Evolutionary conservation across 2,113 vertebrate species (phyloP), one percentile per base, ranked within the genome.

Genomic region (Pygoscelis antarcticus): DNA sequence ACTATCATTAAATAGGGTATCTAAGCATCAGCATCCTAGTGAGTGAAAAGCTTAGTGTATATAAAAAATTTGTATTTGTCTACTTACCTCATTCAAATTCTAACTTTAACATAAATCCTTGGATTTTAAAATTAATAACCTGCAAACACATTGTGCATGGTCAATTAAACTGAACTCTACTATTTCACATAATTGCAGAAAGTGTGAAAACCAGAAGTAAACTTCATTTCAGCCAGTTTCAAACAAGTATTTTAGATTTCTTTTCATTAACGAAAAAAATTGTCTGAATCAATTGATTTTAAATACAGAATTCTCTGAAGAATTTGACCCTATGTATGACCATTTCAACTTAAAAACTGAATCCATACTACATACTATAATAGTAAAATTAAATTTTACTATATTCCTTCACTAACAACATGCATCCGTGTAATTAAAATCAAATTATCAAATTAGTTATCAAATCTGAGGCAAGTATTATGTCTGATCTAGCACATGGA

Each of bases 1-100:
- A 75, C 80, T 84, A 61, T 51, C 76, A 92, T 96, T 96, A 94
- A 92, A 93, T 54, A 87, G 47, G 44, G 36, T 78, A 92, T 79
- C 69, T 95, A 76, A 89, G 58, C 77, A 89, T 85, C 55, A 83
- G 62, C 79, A 75, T 66, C 62, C 87, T 11, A 64, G 74, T 1
- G 10, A 93, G 26, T 55, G 17, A 92, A 84, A 89, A 74, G 46
- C 65, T 83, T 62, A 47, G 29, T 7, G 16, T 47, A 42, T 36
- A 64, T 55, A 77, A 74, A 90, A 80, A 93, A 61, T 13, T 54
- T 52, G 19, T 87, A 77, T 85, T 91, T 97, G 57, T 89, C 82
- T 83, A 51, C 85, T 94, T 93, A 90, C 22, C 74, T 77, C 14
- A 60, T 84, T 92, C 38, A 83, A 87, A 90, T 93, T 55, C 83